Conservation (phyloP, 2,113 vertebrate genomes). For the Myiozetetes cayanensis region DNA sequence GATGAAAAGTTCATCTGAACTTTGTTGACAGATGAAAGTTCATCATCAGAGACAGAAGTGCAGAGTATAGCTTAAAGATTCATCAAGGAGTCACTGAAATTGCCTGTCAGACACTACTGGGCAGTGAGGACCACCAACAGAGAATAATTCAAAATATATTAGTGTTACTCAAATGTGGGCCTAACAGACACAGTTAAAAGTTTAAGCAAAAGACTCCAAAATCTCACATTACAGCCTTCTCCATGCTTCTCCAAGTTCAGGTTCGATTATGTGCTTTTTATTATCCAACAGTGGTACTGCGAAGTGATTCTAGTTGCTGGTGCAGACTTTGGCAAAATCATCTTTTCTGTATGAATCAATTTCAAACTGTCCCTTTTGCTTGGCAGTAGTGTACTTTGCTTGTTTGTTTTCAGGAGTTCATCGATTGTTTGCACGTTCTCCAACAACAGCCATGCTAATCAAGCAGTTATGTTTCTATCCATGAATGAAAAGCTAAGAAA, state of each 20-base stretch:
- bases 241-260: not conserved
- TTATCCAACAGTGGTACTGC: not conserved
- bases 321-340: not conserved
- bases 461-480: not conserved
- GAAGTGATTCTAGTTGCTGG: not conserved
- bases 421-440: not conserved
- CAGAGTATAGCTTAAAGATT: not conserved
- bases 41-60: not conserved
- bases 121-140: accelerated
- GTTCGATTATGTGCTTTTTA: not conserved
- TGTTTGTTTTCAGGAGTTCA: not conserved
- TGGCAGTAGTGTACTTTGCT: not conserved
- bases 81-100: not conserved
- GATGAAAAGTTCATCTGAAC: too few species aligned
- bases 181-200: not conserved
- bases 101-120: not conserved
- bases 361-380: not conserved
- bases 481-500: not conserved
- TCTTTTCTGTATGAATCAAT: not conserved
- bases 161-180: not conserved
- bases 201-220: not conserved
- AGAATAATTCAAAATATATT: not conserved
- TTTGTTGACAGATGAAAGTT: not conserved
- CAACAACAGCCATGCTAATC: not conserved
- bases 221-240: not conserved